Evolutionary conservation across 2,888 invertebrate genomes (phyloP), one percentile per base, ranked within the genome.

Genomic region (Alentia gelatinosa): DNA sequence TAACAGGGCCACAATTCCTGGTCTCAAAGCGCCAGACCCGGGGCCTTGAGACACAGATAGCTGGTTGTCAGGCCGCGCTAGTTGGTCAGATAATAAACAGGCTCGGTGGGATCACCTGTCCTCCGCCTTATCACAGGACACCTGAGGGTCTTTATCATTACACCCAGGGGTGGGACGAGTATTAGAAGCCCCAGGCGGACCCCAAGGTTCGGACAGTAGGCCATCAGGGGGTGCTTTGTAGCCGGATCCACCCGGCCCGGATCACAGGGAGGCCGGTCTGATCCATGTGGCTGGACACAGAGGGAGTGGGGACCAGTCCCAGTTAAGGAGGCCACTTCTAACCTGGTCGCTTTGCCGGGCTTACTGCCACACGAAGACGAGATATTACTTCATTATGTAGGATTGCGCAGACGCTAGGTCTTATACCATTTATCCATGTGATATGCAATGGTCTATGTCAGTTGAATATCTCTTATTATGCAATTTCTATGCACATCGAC

Each of bases 71-170:
- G 79, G 37, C 37, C 79, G 15, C 37, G 19, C 79, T 79, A 35
- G 79, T 79, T 79, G 79, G 79, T 79, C 79, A 79, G 79, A 79
- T 79, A 79, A 79, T 79, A 79, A 79, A 79, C 79, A 79, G 79
- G 37, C 79, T 35, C 37, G 15, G n/a, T 39, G 79, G 37, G 37
- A 79, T 79, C 79, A 79, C 79, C 79, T 79, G 79, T 79, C 37
- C 79, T 37, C 37, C 37, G 39, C 79, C 79, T 35, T 19, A 79
- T 79, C 79, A 79, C 79, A 79, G 79, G 79, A 39, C 79, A 79
- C 37, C 79, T 26, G 79, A 19, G 39, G 79, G n/a, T 39, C 79
- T 35, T 35, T 79, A 35, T 79, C 79, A 79, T 79, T 79, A 79
- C 79, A n/a, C 35, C 37, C 37, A 5, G 12, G 74, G 74, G 26